These are phyloP conservation scores for Pherbina coryleti DNA, from an alignment of 2,888 invertebrate species.

Conservation along the genomic window DNA sequence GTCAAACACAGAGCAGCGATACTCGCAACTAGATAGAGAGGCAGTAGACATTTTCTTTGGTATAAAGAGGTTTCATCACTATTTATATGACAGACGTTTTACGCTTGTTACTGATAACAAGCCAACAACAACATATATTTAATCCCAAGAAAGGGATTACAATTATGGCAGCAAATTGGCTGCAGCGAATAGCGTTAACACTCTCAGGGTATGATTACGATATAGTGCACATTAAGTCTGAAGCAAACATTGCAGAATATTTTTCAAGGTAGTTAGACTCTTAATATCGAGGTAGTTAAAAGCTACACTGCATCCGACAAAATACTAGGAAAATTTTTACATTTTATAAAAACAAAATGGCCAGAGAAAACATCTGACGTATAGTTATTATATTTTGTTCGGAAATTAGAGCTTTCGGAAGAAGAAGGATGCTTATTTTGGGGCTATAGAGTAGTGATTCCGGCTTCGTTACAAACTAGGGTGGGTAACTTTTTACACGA, in stretches of 20 bases:
- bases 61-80: background rate
- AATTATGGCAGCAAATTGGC: background rate
- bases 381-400: slow-evolving; percentile 32
- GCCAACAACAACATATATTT: too few relatives aligned
- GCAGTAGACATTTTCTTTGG: slow-evolving; percentile 6
- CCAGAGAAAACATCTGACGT: slow-evolving; percentile 6
- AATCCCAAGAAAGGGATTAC: background rate
- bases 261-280: slow-evolving; percentile 47
- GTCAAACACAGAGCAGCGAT: slow-evolving; percentile 46
- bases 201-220: slow-evolving; percentile 41
- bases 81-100: background rate
- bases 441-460: slow-evolving; percentile 43
- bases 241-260: slow-evolving; percentile 49
- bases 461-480: background rate
- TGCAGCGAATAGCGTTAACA: background rate
- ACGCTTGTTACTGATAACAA: background rate
- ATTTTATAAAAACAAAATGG: slow-evolving; percentile 23
- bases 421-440: slow-evolving; percentile 43
- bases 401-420: slow-evolving; percentile 32
- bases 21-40: slow-evolving; percentile 38
- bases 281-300: slow-evolving; percentile 22
- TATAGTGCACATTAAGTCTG: slow-evolving; percentile 47
- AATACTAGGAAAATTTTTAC: background rate
- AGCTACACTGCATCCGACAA: slow-evolving; percentile 25
- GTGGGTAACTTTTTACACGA: slow-evolving; percentile 44